Conservation (phyloP, 2,888 invertebrate genomes). For the Taphrorychus bicolor region DNA sequence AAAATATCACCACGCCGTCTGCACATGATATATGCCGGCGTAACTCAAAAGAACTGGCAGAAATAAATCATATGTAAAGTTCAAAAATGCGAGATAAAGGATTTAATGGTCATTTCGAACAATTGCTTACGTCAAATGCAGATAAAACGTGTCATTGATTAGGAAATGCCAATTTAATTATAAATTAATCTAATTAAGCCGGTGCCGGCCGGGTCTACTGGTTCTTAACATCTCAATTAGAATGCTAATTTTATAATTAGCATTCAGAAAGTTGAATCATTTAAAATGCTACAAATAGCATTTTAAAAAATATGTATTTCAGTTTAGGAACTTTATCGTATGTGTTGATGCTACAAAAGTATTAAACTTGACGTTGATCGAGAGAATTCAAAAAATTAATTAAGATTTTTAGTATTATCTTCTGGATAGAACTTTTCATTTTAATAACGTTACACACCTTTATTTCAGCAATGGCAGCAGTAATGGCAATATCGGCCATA, state of each 20-base stretch:
- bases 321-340: too few species aligned
- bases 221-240: neutral
- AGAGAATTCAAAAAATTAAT: too few species aligned
- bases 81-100: neutral
- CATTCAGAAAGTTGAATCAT: neutral
- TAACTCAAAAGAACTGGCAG: slow-evolving; percentile 15
- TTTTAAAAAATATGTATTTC: neutral
- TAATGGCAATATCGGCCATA: slow-evolving; percentile 58
- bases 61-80: neutral
- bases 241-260: neutral
- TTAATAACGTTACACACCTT: slow-evolving; percentile 58
- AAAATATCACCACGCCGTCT: slow-evolving; percentile 29
- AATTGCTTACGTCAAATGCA: neutral
- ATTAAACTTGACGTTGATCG: too few species aligned
- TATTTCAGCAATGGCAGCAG: slow-evolving; percentile 57
- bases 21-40: slow-evolving; percentile 20
- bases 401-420: too few species aligned
- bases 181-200: too few species aligned
- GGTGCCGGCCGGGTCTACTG: too few species aligned
- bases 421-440: too few species aligned
- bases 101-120: slow-evolving; percentile 5
- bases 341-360: too few species aligned
- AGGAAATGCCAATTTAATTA: too few species aligned
- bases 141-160: slow-evolving; percentile 4
- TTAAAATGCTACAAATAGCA: neutral